phyloP scores from a whole-genome alignment of 1,140 invertebrate genomes.

The Macrosteles quadrilineatus region DNA sequence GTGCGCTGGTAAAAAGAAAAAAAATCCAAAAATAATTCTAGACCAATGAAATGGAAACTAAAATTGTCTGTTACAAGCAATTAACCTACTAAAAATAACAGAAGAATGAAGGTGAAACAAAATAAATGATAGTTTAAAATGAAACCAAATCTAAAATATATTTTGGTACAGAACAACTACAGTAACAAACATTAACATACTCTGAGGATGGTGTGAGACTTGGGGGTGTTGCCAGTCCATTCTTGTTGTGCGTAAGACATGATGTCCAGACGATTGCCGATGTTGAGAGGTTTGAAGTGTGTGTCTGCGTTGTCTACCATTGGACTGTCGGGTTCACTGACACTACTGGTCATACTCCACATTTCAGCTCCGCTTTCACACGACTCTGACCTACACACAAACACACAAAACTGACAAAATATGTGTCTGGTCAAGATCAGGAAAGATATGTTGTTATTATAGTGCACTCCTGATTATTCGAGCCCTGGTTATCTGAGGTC shows the following conservation, averaged over 20 bases:
- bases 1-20: too few species aligned
- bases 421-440: too few species aligned
- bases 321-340: constrained; percentile 2
- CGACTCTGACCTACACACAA: constrained; percentile 9
- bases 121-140: background rate
- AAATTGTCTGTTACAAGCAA: too few species aligned
- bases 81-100: too few species aligned
- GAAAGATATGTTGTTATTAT: too few species aligned
- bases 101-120: background rate
- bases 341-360: constrained; percentile 6
- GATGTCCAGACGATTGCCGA: constrained; percentile 41
- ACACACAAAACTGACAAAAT: too few species aligned
- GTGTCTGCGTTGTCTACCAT: background rate
- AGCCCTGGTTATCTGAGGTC: too few species aligned
- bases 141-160: background rate
- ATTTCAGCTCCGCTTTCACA: constrained; percentile 20
- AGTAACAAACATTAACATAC: constrained; percentile 38
- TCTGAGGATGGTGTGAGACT: constrained; percentile 48
- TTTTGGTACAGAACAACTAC: constrained; percentile 11
- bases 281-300: constrained; percentile 31
- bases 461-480: too few species aligned
- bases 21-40: too few species aligned
- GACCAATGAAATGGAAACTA: too few species aligned
- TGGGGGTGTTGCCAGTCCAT: constrained; percentile 51
- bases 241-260: constrained; percentile 42